Evolutionary conservation across 2,797 vertebrate genomes (phyloP).

Genomic region (Sciurus carolinensis): DNA sequence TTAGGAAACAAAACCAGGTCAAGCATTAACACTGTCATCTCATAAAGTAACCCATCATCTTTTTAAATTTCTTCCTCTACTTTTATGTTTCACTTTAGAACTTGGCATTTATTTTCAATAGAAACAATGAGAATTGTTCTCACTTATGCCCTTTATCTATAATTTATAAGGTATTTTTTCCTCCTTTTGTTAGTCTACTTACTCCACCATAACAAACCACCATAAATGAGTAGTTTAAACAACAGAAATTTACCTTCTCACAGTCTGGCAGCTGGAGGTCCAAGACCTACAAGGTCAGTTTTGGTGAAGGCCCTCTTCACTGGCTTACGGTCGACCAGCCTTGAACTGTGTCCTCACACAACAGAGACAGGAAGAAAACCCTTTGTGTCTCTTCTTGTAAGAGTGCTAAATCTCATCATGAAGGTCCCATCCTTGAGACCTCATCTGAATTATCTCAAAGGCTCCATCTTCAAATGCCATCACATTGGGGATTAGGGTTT

Average conservation of each 20-base stretch:
- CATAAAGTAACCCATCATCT: background rate
- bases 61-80: background rate
- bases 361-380: background rate
- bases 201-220: background rate
- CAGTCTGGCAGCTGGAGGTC: background rate
- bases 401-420: background rate
- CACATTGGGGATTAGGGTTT: background rate
- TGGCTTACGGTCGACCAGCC: background rate
- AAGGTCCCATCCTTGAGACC: background rate
- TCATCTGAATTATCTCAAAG: background rate
- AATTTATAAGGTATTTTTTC: background rate
- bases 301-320: background rate
- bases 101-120: conserved; percentile 11
- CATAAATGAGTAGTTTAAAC: background rate
- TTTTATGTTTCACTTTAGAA: conserved; percentile 31
- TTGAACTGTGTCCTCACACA: background rate
- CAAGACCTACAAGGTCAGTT: background rate
- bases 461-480: background rate
- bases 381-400: background rate
- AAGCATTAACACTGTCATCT: background rate
- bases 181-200: background rate
- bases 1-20: background rate
- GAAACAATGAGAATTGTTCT: background rate
- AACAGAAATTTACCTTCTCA: background rate
- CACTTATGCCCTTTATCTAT: conserved; percentile 14